Conservation (phyloP, 2,888 invertebrate species). For the Spialia ferax region DNA sequence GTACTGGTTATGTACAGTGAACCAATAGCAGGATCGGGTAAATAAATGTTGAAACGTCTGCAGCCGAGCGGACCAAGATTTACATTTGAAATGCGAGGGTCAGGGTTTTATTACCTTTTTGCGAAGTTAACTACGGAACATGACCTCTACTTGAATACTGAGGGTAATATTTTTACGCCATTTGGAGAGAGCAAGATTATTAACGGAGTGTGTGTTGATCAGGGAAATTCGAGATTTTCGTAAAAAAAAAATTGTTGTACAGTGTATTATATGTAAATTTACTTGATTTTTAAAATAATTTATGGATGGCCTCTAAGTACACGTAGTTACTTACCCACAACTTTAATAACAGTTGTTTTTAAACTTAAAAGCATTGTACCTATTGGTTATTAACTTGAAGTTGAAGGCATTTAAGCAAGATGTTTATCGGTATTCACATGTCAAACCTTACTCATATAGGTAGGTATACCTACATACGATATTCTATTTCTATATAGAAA, state of each 20-base stretch:
- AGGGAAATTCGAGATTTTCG: neutral
- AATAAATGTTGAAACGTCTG: conserved; percentile 69
- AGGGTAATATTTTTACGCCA: conserved; percentile 28
- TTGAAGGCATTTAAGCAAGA: too few species aligned
- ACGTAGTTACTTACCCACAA: too few species aligned
- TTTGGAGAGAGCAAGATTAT: conserved; percentile 7
- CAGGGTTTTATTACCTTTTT: conserved; percentile 66
- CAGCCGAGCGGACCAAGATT: conserved; percentile 61
- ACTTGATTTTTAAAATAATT: too few species aligned
- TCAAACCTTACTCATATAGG: too few species aligned
- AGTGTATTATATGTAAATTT: too few species aligned
- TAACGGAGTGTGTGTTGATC: conserved; percentile 1
- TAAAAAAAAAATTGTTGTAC: neutral
- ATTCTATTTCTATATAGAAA: too few species aligned
- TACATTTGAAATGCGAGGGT: conserved; percentile 72
- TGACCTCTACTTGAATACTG: conserved; percentile 26
- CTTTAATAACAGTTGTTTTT: too few species aligned
- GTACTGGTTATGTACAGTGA: conserved; percentile 11
- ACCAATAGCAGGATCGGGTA: conserved; percentile 39
- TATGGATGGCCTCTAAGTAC: too few species aligned
- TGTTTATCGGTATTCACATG: too few species aligned
- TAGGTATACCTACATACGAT: too few species aligned
- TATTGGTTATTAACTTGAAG: too few species aligned
- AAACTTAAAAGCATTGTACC: too few species aligned
- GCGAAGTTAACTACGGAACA: conserved; percentile 52